Evolutionary conservation across 2,797 vertebrate genomes (phyloP).

Genomic region (Micropoecilia bifurca): DNA sequence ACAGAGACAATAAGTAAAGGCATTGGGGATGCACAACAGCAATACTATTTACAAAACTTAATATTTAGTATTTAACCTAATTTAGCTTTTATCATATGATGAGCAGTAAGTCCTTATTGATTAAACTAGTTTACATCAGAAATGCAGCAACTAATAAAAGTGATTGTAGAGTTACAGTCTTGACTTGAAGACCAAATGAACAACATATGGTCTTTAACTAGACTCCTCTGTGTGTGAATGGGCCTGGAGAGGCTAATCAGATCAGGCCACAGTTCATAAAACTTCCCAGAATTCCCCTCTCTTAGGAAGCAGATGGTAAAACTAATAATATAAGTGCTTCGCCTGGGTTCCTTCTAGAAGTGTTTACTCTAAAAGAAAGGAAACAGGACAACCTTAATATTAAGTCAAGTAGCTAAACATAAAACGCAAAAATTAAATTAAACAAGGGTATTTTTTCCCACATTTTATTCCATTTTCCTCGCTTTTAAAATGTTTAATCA

Average conservation of each 20-base stretch:
- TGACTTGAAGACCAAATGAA: conserved; percentile 4
- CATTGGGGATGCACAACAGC: not conserved
- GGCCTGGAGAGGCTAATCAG: not conserved
- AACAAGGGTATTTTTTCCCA: not conserved
- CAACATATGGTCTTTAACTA: conserved; percentile 7
- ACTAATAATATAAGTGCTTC: not conserved
- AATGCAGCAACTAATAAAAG: not conserved
- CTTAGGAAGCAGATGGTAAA: not conserved
- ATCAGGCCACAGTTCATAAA: conserved; percentile 3
- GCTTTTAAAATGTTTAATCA: not conserved
- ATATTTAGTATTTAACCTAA: not conserved
- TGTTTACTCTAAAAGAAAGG: not conserved
- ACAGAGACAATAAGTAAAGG: not conserved
- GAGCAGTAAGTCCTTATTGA: not conserved
- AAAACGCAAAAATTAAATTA: not conserved
- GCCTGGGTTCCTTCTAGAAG: not conserved
- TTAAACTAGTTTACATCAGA: not conserved
- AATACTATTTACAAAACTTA: not conserved
- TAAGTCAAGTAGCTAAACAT: not conserved
- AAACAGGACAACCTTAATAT: not conserved
- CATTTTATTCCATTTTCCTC: not conserved
- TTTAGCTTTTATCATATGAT: not conserved
- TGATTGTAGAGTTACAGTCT: not conserved
- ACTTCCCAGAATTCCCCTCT: not conserved
- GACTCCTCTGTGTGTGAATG: not conserved